phyloP scores from a whole-genome alignment of 2,888 invertebrate species.

The Chrysomela aeneicollis region DNA sequence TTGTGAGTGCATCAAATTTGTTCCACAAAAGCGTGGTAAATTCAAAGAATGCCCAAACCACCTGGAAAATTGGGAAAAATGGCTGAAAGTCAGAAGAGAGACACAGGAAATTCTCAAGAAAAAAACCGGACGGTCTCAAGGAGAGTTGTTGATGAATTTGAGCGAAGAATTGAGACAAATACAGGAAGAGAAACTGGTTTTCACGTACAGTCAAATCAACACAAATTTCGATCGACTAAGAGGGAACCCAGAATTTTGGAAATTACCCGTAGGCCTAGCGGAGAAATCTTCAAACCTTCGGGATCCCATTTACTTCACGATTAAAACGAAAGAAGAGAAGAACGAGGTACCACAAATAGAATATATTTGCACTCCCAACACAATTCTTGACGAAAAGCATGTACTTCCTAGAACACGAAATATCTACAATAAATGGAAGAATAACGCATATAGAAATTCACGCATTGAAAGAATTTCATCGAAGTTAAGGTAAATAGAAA shows the following conservation, averaged over 20 bases:
- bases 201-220: conserved; percentile 52
- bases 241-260: conserved; percentile 57
- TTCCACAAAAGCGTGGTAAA: not conserved
- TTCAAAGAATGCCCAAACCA: conserved; percentile 35
- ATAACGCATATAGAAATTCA: conserved; percentile 45
- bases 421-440: conserved; percentile 46
- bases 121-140: conserved; percentile 42
- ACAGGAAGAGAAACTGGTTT: conserved; percentile 49
- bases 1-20: not conserved
- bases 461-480: not conserved
- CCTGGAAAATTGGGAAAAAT: conserved; percentile 53
- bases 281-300: conserved; percentile 22
- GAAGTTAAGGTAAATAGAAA: conserved; percentile 46
- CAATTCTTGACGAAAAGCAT: conserved; percentile 45
- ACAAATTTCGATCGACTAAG: conserved; percentile 52
- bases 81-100: conserved; percentile 50
- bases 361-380: conserved; percentile 49
- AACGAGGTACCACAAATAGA: conserved; percentile 52
- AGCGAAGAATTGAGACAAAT: conserved; percentile 46
- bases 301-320: conserved; percentile 47
- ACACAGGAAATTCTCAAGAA: conserved; percentile 45
- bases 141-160: conserved; percentile 52
- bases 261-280: conserved; percentile 47
- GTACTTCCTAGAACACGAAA: conserved; percentile 21
- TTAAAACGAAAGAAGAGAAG: conserved; percentile 47